phyloP scores from a whole-genome alignment of 1,140 invertebrate species.

The Diplogasteroides magnus region DNA sequence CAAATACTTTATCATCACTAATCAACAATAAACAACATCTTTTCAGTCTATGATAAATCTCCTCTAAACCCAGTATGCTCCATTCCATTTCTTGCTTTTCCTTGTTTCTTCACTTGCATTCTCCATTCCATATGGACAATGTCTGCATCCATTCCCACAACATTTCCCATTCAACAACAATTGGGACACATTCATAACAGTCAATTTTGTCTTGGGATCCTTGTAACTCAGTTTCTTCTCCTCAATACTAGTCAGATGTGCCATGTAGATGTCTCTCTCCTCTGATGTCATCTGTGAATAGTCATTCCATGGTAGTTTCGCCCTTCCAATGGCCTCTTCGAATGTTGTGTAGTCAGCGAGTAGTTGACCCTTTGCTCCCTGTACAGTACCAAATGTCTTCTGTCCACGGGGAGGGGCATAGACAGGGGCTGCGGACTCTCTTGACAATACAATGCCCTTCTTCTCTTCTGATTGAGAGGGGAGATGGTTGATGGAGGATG shows the following conservation, averaged over 20 bases:
- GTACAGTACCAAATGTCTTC: constrained; percentile 26
- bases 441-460: constrained; percentile 3
- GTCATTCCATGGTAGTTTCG: constrained; percentile 37
- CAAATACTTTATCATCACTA: too few species aligned
- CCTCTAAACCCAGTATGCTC: constrained; percentile 45
- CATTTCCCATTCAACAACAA: constrained; percentile 45
- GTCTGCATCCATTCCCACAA: constrained; percentile 51
- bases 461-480: neutral
- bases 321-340: constrained; percentile 44
- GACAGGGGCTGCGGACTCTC: constrained; percentile 24
- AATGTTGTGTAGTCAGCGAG: constrained; percentile 46
- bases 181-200: constrained; percentile 44
- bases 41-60: too few species aligned
- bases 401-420: constrained; percentile 30
- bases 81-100: constrained; percentile 33
- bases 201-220: constrained; percentile 32
- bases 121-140: constrained; percentile 50
- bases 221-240: constrained; percentile 36
- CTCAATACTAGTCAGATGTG: constrained; percentile 37
- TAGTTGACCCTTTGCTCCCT: constrained; percentile 36
- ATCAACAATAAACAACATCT: too few species aligned
- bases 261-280: constrained; percentile 41
- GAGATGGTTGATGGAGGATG: neutral
- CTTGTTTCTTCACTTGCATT: constrained; percentile 38
- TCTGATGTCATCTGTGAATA: constrained; percentile 40